These are phyloP conservation scores for Erythrolamprus reginae DNA, from an alignment of 2,113 vertebrate species.

Conservation along the genomic window DNA sequence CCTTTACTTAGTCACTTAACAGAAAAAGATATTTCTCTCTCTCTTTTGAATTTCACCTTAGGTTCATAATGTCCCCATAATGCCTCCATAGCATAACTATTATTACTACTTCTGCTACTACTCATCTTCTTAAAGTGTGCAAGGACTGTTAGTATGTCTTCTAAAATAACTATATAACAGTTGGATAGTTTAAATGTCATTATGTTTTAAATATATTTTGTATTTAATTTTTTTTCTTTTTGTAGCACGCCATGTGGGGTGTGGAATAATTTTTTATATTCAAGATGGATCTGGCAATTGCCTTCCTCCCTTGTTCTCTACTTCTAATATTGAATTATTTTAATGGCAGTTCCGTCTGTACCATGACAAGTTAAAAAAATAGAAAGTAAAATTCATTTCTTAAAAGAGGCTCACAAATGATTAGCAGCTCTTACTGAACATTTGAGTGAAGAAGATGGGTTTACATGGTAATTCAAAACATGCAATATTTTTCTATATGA, in stretches of 20 bases:
- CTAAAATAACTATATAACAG: neutral
- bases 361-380: neutral
- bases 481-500: neutral
- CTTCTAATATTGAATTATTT: neutral
- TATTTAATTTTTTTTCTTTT: neutral
- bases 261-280: neutral
- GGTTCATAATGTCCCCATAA: neutral
- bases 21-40: neutral
- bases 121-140: neutral
- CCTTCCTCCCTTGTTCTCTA: neutral
- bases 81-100: neutral
- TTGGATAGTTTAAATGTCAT: neutral
- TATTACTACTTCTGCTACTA: neutral
- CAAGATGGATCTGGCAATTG: neutral
- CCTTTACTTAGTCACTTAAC: neutral
- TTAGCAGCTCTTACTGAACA: neutral
- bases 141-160: neutral
- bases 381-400: neutral
- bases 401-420: neutral
- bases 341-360: neutral
- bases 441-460: neutral
- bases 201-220: neutral
- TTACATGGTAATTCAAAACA: neutral
- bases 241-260: neutral
- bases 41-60: neutral